phyloP scores from a whole-genome alignment of 2,797 vertebrate genomes.

The Tenualosa thibaudeaui region DNA sequence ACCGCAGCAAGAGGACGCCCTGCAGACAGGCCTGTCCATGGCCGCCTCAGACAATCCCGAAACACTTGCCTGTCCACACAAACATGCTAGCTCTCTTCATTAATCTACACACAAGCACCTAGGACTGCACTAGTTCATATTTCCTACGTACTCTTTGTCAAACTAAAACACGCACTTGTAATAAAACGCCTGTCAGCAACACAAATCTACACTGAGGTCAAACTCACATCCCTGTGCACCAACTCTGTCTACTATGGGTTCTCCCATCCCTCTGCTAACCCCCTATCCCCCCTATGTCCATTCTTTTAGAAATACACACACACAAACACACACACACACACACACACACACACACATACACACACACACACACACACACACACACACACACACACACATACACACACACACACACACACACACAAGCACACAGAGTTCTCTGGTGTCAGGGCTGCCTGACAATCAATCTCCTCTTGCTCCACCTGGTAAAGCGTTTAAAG shows the following conservation, averaged over 20 bases:
- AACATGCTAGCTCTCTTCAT: background rate
- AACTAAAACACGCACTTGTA: no score
- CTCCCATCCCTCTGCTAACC: background rate
- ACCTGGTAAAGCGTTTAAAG: background rate
- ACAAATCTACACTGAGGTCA: background rate
- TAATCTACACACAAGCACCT: background rate
- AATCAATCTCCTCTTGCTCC: background rate
- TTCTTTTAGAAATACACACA: background rate
- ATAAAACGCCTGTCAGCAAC: background rate
- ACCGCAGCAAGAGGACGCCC: conserved; percentile 3
- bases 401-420: no score
- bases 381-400: no score
- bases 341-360: no score
- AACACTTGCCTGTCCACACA: background rate
- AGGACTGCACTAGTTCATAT: background rate
- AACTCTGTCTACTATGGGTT: background rate
- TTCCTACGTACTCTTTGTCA: background rate
- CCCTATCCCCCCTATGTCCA: background rate
- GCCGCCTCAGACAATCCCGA: conserved; percentile 23
- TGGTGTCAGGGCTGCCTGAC: background rate
- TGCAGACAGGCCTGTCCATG: conserved; percentile 15
- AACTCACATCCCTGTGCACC: background rate
- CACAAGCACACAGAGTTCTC: background rate
- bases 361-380: no score
- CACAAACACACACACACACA: no score